Conservation (phyloP, 2,113 vertebrate species). For the Octodon degus region DNA sequence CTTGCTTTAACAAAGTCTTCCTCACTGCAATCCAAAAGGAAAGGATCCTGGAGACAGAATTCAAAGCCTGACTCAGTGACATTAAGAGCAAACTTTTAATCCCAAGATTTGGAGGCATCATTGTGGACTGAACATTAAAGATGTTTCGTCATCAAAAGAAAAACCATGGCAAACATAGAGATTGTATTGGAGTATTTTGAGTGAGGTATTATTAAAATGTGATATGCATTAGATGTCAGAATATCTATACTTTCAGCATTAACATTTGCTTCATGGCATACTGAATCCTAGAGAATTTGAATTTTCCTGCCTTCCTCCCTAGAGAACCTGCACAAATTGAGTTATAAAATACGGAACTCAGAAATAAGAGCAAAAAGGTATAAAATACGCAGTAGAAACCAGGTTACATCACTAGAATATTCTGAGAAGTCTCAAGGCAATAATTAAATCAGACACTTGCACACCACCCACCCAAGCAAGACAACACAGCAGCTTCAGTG, state of each 20-base stretch:
- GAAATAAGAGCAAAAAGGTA: constrained; percentile 45
- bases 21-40: neutral
- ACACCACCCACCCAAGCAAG: neutral
- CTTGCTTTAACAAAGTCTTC: neutral
- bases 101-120: constrained; percentile 3
- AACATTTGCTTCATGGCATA: constrained; percentile 33
- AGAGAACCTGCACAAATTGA: constrained; percentile 52
- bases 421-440: neutral
- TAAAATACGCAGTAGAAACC: constrained; percentile 53
- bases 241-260: constrained; percentile 3
- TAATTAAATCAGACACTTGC: constrained; percentile 33
- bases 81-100: neutral
- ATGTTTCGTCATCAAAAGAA: constrained; percentile 5
- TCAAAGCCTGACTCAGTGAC: neutral
- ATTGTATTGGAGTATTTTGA: constrained; percentile 58
- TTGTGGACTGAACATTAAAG: neutral
- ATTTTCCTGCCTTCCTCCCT: neutral
- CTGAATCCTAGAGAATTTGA: constrained; percentile 46
- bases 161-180: neutral
- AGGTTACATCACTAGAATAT: constrained; percentile 42
- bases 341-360: constrained; percentile 62
- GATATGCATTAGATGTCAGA: constrained; percentile 19
- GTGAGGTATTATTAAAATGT: constrained; percentile 41
- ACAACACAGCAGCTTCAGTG: neutral
- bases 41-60: neutral